Percentiles rank a stretch among this genome's conserved stretches.
These are phyloP conservation scores for Antedon mediterranea DNA, from an alignment of 53 echinoderm and acorn worm genomes.

Conservation along the genomic window DNA sequence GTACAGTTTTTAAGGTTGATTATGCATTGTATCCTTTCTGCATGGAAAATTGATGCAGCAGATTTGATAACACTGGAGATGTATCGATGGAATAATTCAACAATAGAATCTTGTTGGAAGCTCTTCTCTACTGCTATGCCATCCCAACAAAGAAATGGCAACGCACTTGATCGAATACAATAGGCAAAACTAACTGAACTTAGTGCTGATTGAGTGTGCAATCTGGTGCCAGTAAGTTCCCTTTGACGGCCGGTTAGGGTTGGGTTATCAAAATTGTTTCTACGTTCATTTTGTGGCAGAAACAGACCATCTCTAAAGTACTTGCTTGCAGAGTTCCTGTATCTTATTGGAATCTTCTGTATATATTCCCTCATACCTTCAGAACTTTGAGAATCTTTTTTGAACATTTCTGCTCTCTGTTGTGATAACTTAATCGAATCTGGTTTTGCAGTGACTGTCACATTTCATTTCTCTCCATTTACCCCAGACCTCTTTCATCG, in stretches of 20 bases:
- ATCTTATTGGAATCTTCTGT: slow-evolving; percentile 4
- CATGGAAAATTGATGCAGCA: background rate
- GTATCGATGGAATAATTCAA: slow-evolving; percentile 11
- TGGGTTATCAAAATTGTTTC: slow-evolving; percentile 22
- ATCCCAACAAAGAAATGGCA: slow-evolving; percentile 35
- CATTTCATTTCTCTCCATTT: too few relatives aligned
- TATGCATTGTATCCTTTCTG: too few relatives aligned
- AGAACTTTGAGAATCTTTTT: too few relatives aligned
- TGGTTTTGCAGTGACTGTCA: background rate
- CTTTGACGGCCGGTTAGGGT: slow-evolving; percentile 38
- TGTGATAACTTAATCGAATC: slow-evolving; percentile 16
- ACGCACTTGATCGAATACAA: slow-evolving; percentile 6
- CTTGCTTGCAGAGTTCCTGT: slow-evolving; percentile 11
- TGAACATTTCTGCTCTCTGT: slow-evolving; percentile 5
- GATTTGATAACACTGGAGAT: slow-evolving; percentile 16
- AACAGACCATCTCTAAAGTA: slow-evolving; percentile 22
- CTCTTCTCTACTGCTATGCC: slow-evolving; percentile 12
- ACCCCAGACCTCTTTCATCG: too few relatives aligned
- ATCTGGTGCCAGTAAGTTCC: too few relatives aligned
- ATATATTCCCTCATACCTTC: background rate
- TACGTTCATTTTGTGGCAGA: too few relatives aligned
- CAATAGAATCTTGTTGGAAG: slow-evolving; percentile 2
- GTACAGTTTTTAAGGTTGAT: slow-evolving; percentile 1
- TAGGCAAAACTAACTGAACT: slow-evolving; percentile 20
- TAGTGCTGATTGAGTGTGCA: background rate